phyloP scores from a whole-genome alignment of 2,113 vertebrate genomes.

The Cygnus buccinator region DNA sequence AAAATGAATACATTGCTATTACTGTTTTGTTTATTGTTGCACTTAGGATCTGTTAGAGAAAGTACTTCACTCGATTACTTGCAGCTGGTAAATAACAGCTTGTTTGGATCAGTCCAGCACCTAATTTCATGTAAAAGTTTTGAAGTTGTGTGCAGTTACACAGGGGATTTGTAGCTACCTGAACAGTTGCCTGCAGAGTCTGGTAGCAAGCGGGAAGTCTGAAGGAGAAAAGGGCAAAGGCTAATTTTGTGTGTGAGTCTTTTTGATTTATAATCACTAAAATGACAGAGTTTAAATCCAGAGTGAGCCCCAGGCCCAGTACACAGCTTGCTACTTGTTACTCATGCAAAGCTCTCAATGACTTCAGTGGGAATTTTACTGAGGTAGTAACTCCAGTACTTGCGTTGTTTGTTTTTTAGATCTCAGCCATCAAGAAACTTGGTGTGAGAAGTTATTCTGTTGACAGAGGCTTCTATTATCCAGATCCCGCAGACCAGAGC shows the following conservation, averaged over 20 bases:
- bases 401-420: background rate
- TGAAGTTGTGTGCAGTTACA: background rate
- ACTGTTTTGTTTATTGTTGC: background rate
- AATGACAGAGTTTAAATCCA: background rate
- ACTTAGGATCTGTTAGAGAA: background rate
- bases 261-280: background rate
- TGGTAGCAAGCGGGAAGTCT: background rate
- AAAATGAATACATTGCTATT: background rate
- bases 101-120: background rate
- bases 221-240: background rate
- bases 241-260: background rate
- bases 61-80: background rate
- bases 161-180: background rate
- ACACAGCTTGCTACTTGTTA: background rate
- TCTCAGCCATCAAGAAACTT: background rate
- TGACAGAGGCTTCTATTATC: background rate
- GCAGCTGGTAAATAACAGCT: background rate
- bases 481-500: background rate
- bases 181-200: background rate
- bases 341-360: background rate
- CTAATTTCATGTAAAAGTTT: fast-evolving
- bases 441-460: background rate
- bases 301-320: background rate
- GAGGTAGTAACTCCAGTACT: background rate
- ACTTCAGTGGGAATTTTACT: background rate